phyloP scores from a whole-genome alignment of 2,113 vertebrate species.

The Ranitomeya imitator region DNA sequence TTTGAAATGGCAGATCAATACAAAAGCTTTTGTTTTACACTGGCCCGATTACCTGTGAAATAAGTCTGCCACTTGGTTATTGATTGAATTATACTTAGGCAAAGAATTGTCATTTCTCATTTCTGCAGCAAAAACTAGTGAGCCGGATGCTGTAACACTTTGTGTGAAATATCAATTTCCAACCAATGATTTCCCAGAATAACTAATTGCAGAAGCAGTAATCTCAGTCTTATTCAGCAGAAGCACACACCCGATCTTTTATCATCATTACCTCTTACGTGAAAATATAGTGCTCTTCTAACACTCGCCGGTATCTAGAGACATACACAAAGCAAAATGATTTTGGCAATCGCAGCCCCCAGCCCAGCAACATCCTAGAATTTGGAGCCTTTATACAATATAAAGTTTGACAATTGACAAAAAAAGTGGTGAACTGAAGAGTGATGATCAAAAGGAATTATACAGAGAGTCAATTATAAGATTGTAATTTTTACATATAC shows the following conservation, averaged over 20 bases:
- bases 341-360: background rate
- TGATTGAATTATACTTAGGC: slow-evolving; percentile 73
- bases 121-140: slow-evolving; percentile 76
- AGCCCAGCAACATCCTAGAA: background rate
- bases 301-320: background rate
- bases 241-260: too few relatives aligned
- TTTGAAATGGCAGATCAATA: slow-evolving; percentile 61
- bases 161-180: slow-evolving; percentile 82
- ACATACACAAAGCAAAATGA: background rate
- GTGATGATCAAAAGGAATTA: too few relatives aligned
- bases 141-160: slow-evolving; percentile 73
- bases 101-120: slow-evolving; percentile 69
- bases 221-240: background rate
- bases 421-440: too few relatives aligned
- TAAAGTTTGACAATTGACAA: too few relatives aligned
- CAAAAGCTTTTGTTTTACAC: slow-evolving; percentile 66
- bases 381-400: background rate
- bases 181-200: slow-evolving; percentile 15
- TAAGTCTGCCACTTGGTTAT: slow-evolving; percentile 76
- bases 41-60: slow-evolving; percentile 66
- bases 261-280: too few relatives aligned
- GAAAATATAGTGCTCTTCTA: background rate
- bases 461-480: too few relatives aligned
- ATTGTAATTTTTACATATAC: too few relatives aligned
- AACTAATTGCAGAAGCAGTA: slow-evolving; percentile 3